These are phyloP conservation scores for Ochlodes sylvanus DNA, from an alignment of 2,888 invertebrate species.

Conservation along the genomic window DNA sequence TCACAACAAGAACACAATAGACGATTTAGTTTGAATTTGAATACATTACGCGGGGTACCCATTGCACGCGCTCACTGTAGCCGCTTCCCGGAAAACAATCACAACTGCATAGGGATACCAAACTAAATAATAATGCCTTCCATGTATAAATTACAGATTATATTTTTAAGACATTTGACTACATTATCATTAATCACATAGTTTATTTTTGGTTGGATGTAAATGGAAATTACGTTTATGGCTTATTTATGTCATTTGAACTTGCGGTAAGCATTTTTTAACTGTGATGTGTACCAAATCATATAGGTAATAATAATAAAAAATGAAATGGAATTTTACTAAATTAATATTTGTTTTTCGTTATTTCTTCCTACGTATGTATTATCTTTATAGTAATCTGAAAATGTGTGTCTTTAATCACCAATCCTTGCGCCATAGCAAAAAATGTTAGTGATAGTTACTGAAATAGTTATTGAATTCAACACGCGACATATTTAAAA, in stretches of 20 bases:
- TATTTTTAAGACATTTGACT: not conserved
- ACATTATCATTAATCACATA: not conserved
- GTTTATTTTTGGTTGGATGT: not conserved
- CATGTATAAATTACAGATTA: not conserved
- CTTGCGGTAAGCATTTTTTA: too few relatives aligned
- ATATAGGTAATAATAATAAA: too few relatives aligned
- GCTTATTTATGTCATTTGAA: too few relatives aligned
- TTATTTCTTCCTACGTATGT: too few relatives aligned
- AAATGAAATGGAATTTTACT: too few relatives aligned
- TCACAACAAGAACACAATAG: constrained; percentile 34
- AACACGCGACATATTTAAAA: constrained; percentile 54
- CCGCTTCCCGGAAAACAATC: constrained; percentile 42
- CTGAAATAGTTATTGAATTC: constrained; percentile 38
- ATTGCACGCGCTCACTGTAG: constrained; percentile 28
- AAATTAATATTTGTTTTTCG: too few relatives aligned
- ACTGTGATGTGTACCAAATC: too few relatives aligned
- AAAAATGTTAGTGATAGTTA: too few relatives aligned
- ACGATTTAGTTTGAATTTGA: constrained; percentile 39
- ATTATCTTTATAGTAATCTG: too few relatives aligned
- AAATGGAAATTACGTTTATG: too few relatives aligned
- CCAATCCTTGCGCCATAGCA: too few relatives aligned
- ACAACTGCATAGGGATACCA: constrained; percentile 13
- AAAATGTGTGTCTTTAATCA: too few relatives aligned
- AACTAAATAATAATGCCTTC: not conserved
- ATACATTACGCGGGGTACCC: constrained; percentile 36